Conservation (phyloP, 2,888 invertebrate species). For the Agrochola litura region DNA sequence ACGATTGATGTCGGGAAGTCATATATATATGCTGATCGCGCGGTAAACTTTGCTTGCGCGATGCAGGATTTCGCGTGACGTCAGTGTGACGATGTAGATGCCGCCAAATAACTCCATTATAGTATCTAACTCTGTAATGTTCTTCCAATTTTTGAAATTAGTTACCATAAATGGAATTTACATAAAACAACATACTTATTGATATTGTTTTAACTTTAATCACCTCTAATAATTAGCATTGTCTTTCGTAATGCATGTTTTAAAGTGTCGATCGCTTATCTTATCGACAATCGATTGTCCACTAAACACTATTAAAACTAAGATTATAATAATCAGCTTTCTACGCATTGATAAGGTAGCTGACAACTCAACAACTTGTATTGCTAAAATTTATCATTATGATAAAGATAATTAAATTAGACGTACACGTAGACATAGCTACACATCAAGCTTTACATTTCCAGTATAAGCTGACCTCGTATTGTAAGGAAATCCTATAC, state of each 20-base stretch:
- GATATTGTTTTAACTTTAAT: not conserved
- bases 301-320: not conserved
- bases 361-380: not conserved
- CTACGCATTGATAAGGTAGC: not conserved
- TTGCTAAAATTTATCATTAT: no score
- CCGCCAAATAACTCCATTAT: no score
- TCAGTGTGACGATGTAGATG: no score
- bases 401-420: not conserved
- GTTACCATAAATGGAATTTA: not conserved
- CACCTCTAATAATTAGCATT: not conserved
- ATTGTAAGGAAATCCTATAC: no score
- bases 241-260: not conserved
- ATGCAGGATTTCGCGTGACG: no score
- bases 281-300: conserved; percentile 31
- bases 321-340: conserved; percentile 21
- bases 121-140: not conserved
- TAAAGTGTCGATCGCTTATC: conserved; percentile 16
- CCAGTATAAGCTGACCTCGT: no score
- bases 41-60: no score
- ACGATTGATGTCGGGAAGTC: no score
- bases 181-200: not conserved
- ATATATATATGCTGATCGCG: no score
- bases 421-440: no score
- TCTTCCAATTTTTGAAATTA: not conserved
- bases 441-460: no score